Evolutionary conservation across 2,797 vertebrate genomes (phyloP).

Genomic region (Meriones psammophilus): DNA sequence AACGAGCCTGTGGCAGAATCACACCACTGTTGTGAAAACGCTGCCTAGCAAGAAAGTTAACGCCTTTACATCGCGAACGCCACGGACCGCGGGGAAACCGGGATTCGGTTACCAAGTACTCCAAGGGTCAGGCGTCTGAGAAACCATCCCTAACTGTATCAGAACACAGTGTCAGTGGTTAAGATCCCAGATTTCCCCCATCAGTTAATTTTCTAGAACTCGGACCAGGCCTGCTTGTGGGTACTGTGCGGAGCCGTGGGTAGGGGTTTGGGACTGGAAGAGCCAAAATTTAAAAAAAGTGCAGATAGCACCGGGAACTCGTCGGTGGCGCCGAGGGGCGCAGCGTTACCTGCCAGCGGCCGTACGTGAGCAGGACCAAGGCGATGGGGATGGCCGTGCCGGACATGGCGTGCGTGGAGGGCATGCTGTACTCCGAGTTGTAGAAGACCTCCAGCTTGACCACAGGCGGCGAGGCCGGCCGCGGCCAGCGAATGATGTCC

Average conservation of each 20-base stretch:
- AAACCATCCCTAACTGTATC: neutral
- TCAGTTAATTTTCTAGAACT: neutral
- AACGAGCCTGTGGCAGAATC: neutral
- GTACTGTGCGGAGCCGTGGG: neutral
- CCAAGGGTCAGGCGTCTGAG: neutral
- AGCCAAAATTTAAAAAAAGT: neutral
- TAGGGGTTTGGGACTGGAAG: neutral
- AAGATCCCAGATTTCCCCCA: neutral
- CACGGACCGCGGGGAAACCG: neutral
- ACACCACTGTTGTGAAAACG: conserved; percentile 44
- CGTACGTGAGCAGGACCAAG: conserved; percentile 93
- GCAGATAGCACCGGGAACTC: neutral
- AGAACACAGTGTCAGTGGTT: neutral
- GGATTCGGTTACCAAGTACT: neutral
- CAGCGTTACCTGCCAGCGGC: conserved; percentile 95
- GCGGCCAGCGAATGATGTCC: conserved; percentile 95
- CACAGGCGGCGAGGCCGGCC: conserved; percentile 96
- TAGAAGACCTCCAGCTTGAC: conserved; percentile 98
- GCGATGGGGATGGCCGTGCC: conserved; percentile 96
- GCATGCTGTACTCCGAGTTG: conserved; percentile 99
- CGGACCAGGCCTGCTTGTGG: neutral
- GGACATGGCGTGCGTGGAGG: conserved; percentile 99
- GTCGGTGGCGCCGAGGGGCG: neutral
- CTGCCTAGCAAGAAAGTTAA: neutral
- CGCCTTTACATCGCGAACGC: neutral